Evolutionary conservation across 2,797 vertebrate species (phyloP), one percentile per base, ranked within the genome.

Genomic region (Rhinichthys osculus): DNA sequence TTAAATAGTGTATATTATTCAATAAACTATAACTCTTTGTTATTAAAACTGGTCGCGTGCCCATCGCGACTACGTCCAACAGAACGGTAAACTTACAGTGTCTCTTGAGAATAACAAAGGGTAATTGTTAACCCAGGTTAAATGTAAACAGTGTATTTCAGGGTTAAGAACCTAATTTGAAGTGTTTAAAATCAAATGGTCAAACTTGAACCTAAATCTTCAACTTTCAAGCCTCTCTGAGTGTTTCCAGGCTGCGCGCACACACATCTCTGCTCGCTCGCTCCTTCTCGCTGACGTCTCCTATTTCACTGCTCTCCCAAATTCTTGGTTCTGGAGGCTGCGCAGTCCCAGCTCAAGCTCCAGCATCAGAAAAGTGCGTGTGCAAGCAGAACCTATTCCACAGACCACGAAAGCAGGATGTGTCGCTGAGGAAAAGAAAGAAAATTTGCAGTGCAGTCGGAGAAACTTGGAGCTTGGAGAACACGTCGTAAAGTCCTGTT

Each of bases 301-400:
- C 54, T 64, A 89, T 92, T 92, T 90, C 91, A 89, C 77, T 80
- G 73, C 57, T 77, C 62, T 74, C 17, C 23, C 17, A 73, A 82
- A 73, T 40, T 73, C 42, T 81, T 77, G 84, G 40, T 66, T 81
- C 57, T 27, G 69, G 84, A 81, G 70, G 78, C 71, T 67, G 83
- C 62, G 83, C 83, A 64, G 78, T 85, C 54, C 13, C n/a, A 19
- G n/a, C 78, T 30, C 57, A 79, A 44, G 62, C 52, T 73, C 17
- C 67, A 89, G 78, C 84, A 82, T 85, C 70, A 54, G 70, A 88
- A 93, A 94, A 94, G 88, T 93, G 94, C 93, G 57, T 89, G 89
- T 92, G 93, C 89, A 92, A 94, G 93, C 94, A 93, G 86, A 94
- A 94, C 85, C 86, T 76, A 91, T 90, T 93, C 91, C 83, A 82